Evolutionary conservation across 2,888 invertebrate genomes (phyloP).

Genomic region (Mesorhabditis spiculigera): DNA sequence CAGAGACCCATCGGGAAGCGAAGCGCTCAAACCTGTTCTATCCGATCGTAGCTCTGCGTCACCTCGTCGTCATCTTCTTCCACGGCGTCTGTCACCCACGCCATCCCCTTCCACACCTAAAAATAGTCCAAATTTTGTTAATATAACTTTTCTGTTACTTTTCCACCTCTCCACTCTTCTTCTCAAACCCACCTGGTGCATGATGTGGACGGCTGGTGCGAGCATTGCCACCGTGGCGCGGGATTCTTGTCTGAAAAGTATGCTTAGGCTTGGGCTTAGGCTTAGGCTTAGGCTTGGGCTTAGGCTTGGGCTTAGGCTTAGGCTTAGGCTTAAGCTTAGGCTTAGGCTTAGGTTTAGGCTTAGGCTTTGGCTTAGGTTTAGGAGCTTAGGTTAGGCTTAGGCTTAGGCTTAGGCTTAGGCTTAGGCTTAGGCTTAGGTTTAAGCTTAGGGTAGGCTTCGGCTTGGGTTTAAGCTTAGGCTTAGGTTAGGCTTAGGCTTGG

Average conservation of each 20-base stretch:
- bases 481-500: slow-evolving; percentile 22
- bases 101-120: slow-evolving; percentile 57
- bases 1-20: neutral
- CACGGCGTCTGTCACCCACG: slow-evolving; percentile 57
- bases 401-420: neutral
- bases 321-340: neutral
- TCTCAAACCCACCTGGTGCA: slow-evolving; percentile 47
- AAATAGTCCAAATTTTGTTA: slow-evolving; percentile 5
- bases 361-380: neutral
- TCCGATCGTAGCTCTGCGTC: slow-evolving; percentile 38
- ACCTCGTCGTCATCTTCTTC: slow-evolving; percentile 52
- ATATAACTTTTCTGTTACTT: neutral
- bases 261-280: neutral
- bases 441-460: slow-evolving; percentile 9
- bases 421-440: too few species aligned
- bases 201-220: slow-evolving; percentile 56
- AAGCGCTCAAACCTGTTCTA: slow-evolving; percentile 33
- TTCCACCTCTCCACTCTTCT: neutral
- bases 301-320: too few species aligned
- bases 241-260: slow-evolving; percentile 39
- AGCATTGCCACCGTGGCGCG: slow-evolving; percentile 56
- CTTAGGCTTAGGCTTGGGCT: neutral
- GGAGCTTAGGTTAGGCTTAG: neutral
- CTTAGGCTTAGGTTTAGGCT: neutral
- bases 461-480: slow-evolving; percentile 21